Percentiles rank a stretch among this genome's conserved stretches.
Conservation (phyloP, 2,113 vertebrate genomes). For the Microcebus murinus region DNA sequence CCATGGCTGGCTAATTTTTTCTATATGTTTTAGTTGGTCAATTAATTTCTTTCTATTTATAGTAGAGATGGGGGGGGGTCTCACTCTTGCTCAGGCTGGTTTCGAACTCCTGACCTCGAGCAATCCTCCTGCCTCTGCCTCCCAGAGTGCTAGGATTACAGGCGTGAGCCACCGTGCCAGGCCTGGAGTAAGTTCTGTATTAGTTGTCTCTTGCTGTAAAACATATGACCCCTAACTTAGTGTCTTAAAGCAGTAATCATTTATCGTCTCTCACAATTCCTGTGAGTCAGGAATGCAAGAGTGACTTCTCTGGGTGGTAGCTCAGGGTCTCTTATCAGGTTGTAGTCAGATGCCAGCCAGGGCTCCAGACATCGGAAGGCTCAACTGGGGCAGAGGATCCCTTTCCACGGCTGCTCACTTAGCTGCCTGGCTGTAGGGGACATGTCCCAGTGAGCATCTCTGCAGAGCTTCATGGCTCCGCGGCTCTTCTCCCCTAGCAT, state of each 20-base stretch:
- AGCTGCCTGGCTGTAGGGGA: background rate
- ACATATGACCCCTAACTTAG: background rate
- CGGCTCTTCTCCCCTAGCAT: rapidly evolving
- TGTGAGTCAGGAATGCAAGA: background rate
- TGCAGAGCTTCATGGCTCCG: background rate
- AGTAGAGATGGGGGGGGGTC: too few relatives aligned
- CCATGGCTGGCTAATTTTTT: too few relatives aligned
- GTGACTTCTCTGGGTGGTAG: background rate
- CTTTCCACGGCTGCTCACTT: background rate
- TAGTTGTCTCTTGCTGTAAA: background rate
- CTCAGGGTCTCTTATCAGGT: background rate
- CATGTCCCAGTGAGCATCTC: background rate
- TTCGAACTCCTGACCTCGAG: too few relatives aligned
- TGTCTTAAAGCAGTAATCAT: background rate
- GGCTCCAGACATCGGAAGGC: background rate
- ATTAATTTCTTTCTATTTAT: too few relatives aligned
- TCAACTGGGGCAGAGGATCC: background rate
- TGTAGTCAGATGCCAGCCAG: background rate
- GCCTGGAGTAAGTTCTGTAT: background rate
- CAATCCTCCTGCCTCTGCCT: too few relatives aligned
- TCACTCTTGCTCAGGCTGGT: too few relatives aligned
- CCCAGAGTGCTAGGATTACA: too few relatives aligned
- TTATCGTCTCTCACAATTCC: background rate
- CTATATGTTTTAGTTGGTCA: too few relatives aligned
- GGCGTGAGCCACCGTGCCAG: too few relatives aligned